A percentile compares a stretch with the other conserved stretches of the same genome.
These are phyloP conservation scores for Neodiprion pinetum DNA, from an alignment of 1,140 invertebrate genomes.

Conservation along the genomic window DNA sequence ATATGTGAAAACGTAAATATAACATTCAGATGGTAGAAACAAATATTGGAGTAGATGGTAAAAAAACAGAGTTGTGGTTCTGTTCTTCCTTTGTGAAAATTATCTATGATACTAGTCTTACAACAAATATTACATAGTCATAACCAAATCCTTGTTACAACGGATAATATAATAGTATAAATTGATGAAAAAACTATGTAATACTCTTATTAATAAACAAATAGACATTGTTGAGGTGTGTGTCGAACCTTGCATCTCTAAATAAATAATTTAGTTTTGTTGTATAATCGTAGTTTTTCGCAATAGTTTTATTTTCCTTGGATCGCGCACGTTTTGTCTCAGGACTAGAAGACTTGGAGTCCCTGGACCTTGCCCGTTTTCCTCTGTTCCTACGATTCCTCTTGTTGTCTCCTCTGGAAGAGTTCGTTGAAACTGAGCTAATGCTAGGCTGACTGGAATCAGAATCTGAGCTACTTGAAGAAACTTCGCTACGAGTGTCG, in stretches of 20 bases:
- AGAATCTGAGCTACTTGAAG: constrained; percentile 71
- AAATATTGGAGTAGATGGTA: too few species aligned
- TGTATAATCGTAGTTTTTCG: constrained; percentile 83
- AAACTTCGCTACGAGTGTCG: constrained; percentile 83
- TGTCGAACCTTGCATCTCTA: constrained; percentile 78
- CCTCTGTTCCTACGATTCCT: constrained; percentile 55
- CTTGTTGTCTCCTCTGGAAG: constrained; percentile 65
- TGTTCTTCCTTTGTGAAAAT: neutral
- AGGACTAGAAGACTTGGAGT: constrained; percentile 58
- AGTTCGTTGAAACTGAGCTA: constrained; percentile 74
- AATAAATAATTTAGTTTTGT: constrained; percentile 95
- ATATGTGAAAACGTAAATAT: too few species aligned
- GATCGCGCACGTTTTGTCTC: constrained; percentile 61
- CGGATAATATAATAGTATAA: constrained; percentile 11
- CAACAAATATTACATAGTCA: neutral
- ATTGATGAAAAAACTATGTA: constrained; percentile 22
- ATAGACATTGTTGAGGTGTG: constrained; percentile 1
- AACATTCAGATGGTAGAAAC: too few species aligned
- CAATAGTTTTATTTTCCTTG: constrained; percentile 61
- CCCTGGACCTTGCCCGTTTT: constrained; percentile 52
- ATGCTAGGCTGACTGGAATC: constrained; percentile 75
- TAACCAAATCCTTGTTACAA: neutral
- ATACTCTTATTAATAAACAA: neutral
- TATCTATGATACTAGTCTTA: neutral
- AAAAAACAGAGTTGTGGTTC: too few species aligned